A percentile compares a stretch with the other conserved stretches of the same genome.
These are phyloP conservation scores for Theristicus caerulescens DNA, from an alignment of 2,113 vertebrate species.

Conservation along the genomic window DNA sequence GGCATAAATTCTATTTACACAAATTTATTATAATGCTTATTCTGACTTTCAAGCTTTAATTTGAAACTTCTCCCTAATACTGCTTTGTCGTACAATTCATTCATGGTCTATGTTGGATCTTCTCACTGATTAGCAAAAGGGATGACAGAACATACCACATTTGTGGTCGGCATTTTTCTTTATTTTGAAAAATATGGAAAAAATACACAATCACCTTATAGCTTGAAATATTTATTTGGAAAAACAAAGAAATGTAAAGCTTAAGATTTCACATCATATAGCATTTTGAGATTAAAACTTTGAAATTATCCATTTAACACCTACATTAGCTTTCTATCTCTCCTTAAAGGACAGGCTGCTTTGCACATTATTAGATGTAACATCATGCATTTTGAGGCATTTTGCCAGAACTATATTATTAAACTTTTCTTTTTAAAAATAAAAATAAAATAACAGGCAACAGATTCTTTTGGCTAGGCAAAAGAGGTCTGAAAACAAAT, in stretches of 20 bases:
- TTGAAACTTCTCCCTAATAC: not conserved
- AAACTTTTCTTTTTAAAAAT: not conserved
- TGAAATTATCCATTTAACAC: not conserved
- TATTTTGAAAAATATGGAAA: not conserved
- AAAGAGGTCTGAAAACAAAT: not conserved
- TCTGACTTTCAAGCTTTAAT: not conserved
- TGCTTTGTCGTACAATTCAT: not conserved
- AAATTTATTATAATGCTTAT: not conserved
- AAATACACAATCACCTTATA: not conserved
- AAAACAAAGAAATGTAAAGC: not conserved
- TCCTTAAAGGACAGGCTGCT: not conserved
- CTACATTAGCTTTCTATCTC: not conserved
- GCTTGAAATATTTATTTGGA: not conserved
- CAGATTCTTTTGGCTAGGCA: not conserved
- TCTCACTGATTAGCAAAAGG: not conserved
- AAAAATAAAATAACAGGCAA: not conserved
- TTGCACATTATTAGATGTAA: not conserved
- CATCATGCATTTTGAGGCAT: not conserved
- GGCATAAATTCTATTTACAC: not conserved
- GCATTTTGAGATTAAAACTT: not conserved
- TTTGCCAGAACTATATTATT: not conserved
- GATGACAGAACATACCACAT: not conserved
- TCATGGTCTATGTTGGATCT: accelerated
- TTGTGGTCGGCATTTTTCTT: not conserved
- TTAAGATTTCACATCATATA: not conserved